Percentiles rank a stretch among this genome's conserved stretches.
These are phyloP conservation scores for Meriones unguiculatus DNA, from an alignment of 2,113 vertebrate species.

Conservation along the genomic window DNA sequence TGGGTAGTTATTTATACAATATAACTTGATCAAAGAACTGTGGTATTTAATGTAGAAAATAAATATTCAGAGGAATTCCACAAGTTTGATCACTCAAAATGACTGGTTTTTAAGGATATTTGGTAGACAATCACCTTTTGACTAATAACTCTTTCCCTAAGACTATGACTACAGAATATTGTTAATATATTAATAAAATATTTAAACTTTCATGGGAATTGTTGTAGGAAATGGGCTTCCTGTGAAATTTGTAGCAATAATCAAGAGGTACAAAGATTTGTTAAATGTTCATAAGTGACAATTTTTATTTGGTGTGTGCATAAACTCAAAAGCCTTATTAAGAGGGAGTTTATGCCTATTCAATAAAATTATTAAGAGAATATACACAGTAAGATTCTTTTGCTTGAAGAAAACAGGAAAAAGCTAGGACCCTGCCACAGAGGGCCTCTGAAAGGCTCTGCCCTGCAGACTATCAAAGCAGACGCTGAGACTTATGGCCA, in stretches of 20 bases:
- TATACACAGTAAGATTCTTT: background rate
- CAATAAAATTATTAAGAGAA: constrained; percentile 6
- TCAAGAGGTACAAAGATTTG: constrained; percentile 28
- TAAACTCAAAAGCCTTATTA: constrained; percentile 32
- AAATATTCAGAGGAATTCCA: background rate
- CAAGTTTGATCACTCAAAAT: background rate
- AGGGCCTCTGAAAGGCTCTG: too few relatives aligned
- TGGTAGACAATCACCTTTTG: background rate
- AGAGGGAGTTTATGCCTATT: background rate
- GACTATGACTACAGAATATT: background rate
- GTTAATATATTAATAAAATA: constrained; percentile 1
- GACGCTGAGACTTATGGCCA: too few relatives aligned
- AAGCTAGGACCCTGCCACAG: too few relatives aligned
- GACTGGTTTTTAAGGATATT: background rate
- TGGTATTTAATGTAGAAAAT: background rate
- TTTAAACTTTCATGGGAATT: background rate
- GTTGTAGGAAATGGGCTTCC: constrained; percentile 52
- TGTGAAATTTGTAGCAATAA: constrained; percentile 33
- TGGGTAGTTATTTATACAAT: background rate
- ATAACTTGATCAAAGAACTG: background rate
- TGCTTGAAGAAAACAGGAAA: too few relatives aligned
- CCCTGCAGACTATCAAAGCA: too few relatives aligned
- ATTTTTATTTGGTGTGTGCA: constrained; percentile 13
- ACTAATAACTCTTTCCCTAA: background rate
- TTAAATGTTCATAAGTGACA: background rate